These are phyloP conservation scores for Arrhopalites spinosus DNA, from an alignment of 2,888 invertebrate species.

Conservation along the genomic window DNA sequence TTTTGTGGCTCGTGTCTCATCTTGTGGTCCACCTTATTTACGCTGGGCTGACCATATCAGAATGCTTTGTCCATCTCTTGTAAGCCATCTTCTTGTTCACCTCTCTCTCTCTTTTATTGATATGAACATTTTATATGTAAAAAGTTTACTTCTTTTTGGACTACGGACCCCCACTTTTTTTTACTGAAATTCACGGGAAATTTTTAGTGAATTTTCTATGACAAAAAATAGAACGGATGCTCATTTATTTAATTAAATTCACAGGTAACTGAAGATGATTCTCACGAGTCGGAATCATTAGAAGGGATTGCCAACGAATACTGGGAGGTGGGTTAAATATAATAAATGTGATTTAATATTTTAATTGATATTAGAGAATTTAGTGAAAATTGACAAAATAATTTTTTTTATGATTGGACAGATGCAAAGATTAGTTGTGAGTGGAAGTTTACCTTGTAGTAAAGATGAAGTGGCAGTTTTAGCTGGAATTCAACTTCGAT, in stretches of 20 bases:
- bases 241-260: conserved; percentile 36
- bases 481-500: conserved; percentile 68
- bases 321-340: conserved; percentile 61
- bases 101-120: neutral
- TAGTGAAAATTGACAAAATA: neutral
- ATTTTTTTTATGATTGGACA: conserved; percentile 56
- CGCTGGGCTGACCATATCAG: conserved; percentile 61
- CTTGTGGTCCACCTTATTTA: conserved; percentile 64
- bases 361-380: neutral
- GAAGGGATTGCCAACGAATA: conserved; percentile 62
- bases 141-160: too few relatives aligned
- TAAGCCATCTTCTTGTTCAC: conserved; percentile 50
- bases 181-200: too few relatives aligned
- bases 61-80: conserved; percentile 59
- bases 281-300: conserved; percentile 60
- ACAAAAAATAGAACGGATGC: too few relatives aligned
- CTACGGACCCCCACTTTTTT: too few relatives aligned
- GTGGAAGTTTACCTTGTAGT: conserved; percentile 67
- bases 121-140: too few relatives aligned
- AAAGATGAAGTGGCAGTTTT: conserved; percentile 68
- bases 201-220: too few relatives aligned
- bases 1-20: conserved; percentile 63
- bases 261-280: conserved; percentile 60
- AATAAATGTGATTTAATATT: neutral
- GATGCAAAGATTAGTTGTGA: conserved; percentile 67